Evolutionary conservation across 2,888 invertebrate genomes (phyloP), one percentile per base, ranked within the genome.

Genomic region (Orgyia antiqua): DNA sequence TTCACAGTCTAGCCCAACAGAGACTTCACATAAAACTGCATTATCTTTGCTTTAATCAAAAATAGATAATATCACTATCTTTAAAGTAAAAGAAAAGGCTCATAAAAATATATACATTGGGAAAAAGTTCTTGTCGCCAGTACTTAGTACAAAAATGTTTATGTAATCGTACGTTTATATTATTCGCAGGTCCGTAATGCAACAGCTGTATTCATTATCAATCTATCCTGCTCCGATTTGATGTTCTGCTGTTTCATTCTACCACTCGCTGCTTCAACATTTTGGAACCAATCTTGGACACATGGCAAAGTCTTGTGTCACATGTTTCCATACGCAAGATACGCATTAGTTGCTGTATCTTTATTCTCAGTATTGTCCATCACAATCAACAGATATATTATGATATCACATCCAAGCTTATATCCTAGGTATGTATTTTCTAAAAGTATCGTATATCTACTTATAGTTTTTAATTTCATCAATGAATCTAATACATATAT

Each of bases 131-230:
- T n/a, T n/a, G n/a, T n/a, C n/a, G n/a, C n/a, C n/a, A n/a, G n/a
- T n/a, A n/a, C n/a, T n/a, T n/a, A n/a, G n/a, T n/a, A n/a, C n/a
- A n/a, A n/a, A n/a, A n/a, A n/a, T n/a, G n/a, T n/a, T n/a, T n/a
- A n/a, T n/a, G n/a, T 15, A 15, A 15, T 15, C 6, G 15, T 15
- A 4, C 15, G 6, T 4, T 4, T 15, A 4, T 15, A 6, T 15
- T 18, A 18, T 29, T 74, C 72, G 4, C 87, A 94, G 93, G 90
- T 93, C 12, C 92, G 92, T 32, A 94, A 94, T 59, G 94, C 94
- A 0, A 94, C 94, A 0, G 93, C 94, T 7, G 89, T 93, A 33
- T 94, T 94, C 76, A 94, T 94, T 47, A 93, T 94, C 77, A 94
- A 93, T 70, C 82, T 94, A 12, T 93, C 93, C 11, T 84, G 89